These are phyloP conservation scores for Pheucticus melanocephalus DNA, from an alignment of 2,113 vertebrate genomes.

Conservation along the genomic window DNA sequence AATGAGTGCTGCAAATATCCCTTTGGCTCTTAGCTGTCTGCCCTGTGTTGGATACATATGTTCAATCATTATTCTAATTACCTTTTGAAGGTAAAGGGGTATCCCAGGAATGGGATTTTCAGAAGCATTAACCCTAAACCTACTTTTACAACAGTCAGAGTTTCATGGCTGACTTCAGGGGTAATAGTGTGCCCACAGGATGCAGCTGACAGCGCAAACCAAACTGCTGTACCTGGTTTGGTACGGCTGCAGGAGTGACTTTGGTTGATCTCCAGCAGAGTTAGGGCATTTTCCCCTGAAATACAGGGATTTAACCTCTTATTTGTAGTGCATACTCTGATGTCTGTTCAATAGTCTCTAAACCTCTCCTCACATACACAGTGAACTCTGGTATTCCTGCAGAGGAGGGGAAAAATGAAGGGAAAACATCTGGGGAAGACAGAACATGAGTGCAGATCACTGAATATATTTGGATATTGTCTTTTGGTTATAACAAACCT, in stretches of 20 bases:
- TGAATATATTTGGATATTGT: neutral
- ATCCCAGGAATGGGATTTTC: neutral
- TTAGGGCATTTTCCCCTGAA: neutral
- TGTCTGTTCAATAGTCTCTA: neutral
- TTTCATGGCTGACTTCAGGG: neutral
- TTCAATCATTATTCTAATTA: neutral
- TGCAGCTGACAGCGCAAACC: neutral
- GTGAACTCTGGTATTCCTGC: neutral
- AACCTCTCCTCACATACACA: neutral
- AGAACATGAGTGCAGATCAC: neutral
- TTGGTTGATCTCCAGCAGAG: neutral
- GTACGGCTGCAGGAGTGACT: neutral
- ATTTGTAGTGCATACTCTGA: neutral
- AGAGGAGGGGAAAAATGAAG: neutral
- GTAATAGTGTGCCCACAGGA: neutral
- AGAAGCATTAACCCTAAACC: neutral
- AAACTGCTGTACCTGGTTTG: neutral
- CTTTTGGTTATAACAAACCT: neutral
- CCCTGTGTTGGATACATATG: neutral
- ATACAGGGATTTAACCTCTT: neutral
- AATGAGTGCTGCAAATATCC: neutral
- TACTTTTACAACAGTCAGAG: neutral
- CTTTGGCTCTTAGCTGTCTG: neutral
- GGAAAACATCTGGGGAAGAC: neutral
- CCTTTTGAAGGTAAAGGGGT: neutral